Evolutionary conservation across 2,113 vertebrate species (phyloP).

Genomic region (Sceloporus undulatus): DNA sequence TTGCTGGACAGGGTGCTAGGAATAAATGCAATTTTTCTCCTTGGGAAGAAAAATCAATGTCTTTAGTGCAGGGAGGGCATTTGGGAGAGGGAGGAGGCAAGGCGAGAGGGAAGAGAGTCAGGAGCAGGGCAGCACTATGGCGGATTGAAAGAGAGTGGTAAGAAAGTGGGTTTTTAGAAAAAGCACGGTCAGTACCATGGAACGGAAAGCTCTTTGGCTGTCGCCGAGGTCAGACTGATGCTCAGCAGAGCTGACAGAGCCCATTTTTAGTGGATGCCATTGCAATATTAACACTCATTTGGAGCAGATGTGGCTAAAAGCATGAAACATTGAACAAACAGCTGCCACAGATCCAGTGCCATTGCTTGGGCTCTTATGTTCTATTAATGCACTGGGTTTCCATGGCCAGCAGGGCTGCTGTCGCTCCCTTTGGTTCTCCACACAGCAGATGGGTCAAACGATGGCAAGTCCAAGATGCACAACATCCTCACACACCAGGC

Average conservation of each 20-base stretch:
- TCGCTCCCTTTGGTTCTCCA: conserved; percentile 53
- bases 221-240: conserved; percentile 87
- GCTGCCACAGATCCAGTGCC: conserved; percentile 94
- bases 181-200: conserved; percentile 48
- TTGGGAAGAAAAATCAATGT: conserved; percentile 73
- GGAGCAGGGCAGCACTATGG: not conserved
- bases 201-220: conserved; percentile 77
- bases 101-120: not conserved
- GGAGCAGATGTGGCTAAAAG: conserved; percentile 97
- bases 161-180: not conserved
- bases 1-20: conserved; percentile 85
- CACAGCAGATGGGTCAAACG: conserved; percentile 65
- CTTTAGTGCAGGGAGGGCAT: conserved; percentile 65
- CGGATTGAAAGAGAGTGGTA: conserved; percentile 43
- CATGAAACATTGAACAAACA: conserved; percentile 99
- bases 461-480: not conserved
- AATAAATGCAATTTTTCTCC: conserved; percentile 87
- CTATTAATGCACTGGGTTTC: conserved; percentile 78
- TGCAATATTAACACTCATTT: conserved; percentile 98
- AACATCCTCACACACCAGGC: not conserved
- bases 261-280: conserved; percentile 88
- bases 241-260: conserved; percentile 94
- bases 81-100: conserved; percentile 40
- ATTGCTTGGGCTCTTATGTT: conserved; percentile 84
- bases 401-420: conserved; percentile 69